A percentile compares a stretch with the other conserved stretches of the same genome.
Conservation (phyloP, 2,888 invertebrate genomes). For the Dasysyrphus albostriatus region DNA sequence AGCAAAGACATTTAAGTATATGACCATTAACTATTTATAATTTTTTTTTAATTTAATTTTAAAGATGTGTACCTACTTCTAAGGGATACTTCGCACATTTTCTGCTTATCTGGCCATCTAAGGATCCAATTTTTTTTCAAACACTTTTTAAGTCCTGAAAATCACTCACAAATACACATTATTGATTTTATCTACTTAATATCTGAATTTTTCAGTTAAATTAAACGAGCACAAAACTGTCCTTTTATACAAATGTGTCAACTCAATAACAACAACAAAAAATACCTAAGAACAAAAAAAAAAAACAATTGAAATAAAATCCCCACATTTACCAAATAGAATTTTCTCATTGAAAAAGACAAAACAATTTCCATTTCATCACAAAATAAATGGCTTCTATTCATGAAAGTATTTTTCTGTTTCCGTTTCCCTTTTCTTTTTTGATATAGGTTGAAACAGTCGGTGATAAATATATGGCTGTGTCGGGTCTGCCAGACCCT, state of each 20-base stretch:
- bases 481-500: slow-evolving; percentile 96
- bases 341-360: slow-evolving; percentile 1
- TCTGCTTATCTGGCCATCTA: background rate
- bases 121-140: too few species aligned
- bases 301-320: slow-evolving; percentile 1
- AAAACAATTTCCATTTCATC: slow-evolving; percentile 20
- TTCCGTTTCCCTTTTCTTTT: background rate
- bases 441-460: slow-evolving; percentile 94
- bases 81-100: background rate
- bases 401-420: slow-evolving; percentile 17
- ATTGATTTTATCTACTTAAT: slow-evolving; percentile 8
- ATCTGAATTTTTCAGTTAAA: background rate
- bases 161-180: background rate
- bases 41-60: too few species aligned
- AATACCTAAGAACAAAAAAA: too few species aligned
- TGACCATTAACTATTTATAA: too few species aligned
- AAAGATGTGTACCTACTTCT: too few species aligned
- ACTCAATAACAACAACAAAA: too few species aligned
- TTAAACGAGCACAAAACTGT: slow-evolving; percentile 9
- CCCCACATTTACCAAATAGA: background rate
- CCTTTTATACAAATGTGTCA: background rate
- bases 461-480: slow-evolving; percentile 99
- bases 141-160: background rate
- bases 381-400: slow-evolving; percentile 21
- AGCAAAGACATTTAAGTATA: too few species aligned